Evolutionary conservation across 2,888 invertebrate species (phyloP), one percentile per base, ranked within the genome.

Genomic region (Phasia obesa): DNA sequence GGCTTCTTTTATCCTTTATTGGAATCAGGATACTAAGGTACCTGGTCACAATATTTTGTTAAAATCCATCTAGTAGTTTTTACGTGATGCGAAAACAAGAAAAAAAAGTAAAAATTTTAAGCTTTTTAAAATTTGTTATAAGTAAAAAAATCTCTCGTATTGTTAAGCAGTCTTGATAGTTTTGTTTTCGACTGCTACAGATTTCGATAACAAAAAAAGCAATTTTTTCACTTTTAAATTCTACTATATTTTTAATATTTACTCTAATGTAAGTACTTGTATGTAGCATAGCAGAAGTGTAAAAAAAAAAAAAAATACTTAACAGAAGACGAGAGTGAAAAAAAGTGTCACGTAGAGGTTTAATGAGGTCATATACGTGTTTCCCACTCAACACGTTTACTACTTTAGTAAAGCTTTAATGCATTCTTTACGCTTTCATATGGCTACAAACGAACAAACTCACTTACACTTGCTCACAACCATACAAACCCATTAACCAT

Each of bases 301-400:
- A 38, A 71, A 42, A 60, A 9, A 21, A 51, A 67, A 59, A 38
- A 15, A 7, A 53, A 55, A 44, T 6, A 47, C 23, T 19, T 19
- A 23, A 49, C 21, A 17, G 44, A 51, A 53, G 44, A 60, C 13
- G 23, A 70, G 64, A 62, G 42, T 64, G 71, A 35, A 44, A 62
- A 76, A 78, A 85, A 84, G 80, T 84, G 84, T 82, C 83, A 85
- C 84, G 84, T 85, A 81, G 84, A 78, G 62, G 71, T 77, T 79
- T 79, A 86, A 85, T 84, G 85, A 84, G 85, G 85, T 86, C 85
- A 84, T 84, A 77, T 84, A 81, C 85, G 84, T 86, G 85, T 84
- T 79, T 67, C 59, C 78, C 78, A 83, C 79, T 83, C 70, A 79
- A 79, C 83, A 78, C 82, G 65, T 83, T 78, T 78, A 83, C 78